Evolutionary conservation across 2,888 invertebrate genomes (phyloP), one percentile per base, ranked within the genome.

Genomic region (Bellardia bayeri): DNA sequence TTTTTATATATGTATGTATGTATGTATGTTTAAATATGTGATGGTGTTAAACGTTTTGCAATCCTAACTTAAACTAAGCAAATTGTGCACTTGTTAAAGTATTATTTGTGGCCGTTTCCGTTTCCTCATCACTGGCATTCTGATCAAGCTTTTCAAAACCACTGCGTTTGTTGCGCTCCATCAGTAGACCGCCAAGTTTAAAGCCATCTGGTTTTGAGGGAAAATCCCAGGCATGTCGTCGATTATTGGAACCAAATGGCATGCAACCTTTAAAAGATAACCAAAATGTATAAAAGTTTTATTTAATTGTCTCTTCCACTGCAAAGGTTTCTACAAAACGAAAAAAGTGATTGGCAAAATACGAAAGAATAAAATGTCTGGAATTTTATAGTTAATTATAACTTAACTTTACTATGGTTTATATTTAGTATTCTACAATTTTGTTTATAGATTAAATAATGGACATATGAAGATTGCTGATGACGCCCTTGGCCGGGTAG

Each of bases 81-180:
- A 92, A 92, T 90, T 92, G 91, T 66, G 91, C 91, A 89, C 91
- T 91, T n/a, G 91, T 87, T 51, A 95, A 91, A 94, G 95, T 95
- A 37, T 69, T 76, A 74, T 91, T 91, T 74, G 92, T 92, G 56
- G 91, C 91, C 64, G 93, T 91, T 16, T 94, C 94, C 89, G 95
- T 94, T 3, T 95, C 95, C 89, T 95, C 95, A 90, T 96, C 96
- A 33, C 95, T 96, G 91, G 96, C 96, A 90, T 95, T 95, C 13
- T 96, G 95, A 90, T 95, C 95, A 7, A 96, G 95, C 90, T 96
- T 94, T 85, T 96, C 95, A 93, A 96, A 96, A 23, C 94, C 94
- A 64, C 92, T 92, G 8, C 92, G 92, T 85, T 93, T 93, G 54
- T 95, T 93, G 88, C 96, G 95, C 82, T 91, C 90, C 88, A 92